phyloP scores from a whole-genome alignment of 37 sponge, comb jelly and placozoan species.

The Diacarnus erythraeanus region DNA sequence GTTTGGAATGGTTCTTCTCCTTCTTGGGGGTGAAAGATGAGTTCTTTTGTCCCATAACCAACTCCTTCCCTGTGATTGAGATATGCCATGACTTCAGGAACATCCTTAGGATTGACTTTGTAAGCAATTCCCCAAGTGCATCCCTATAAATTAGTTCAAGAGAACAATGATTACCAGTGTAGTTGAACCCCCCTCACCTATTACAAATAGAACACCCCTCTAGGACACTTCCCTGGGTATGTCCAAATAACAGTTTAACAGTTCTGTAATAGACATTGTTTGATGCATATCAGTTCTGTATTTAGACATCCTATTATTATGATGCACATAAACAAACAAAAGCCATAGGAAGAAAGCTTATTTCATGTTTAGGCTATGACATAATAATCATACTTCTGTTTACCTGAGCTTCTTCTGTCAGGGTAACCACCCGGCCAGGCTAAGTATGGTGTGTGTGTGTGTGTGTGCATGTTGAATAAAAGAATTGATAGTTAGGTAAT shows the following conservation, averaged over 20 bases:
- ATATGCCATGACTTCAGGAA: slow-evolving; percentile 61
- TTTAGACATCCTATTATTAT: no score
- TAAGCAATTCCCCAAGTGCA: slow-evolving; percentile 90
- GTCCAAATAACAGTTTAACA: no score
- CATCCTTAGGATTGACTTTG: slow-evolving; percentile 50
- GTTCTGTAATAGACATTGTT: no score
- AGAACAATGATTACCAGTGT: no score
- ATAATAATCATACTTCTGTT: slow-evolving; percentile 13
- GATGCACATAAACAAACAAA: no score
- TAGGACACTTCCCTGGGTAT: no score
- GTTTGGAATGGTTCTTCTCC: slow-evolving; percentile 41
- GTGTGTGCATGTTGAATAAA: slow-evolving; percentile 7
- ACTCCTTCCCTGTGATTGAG: slow-evolving; percentile 79
- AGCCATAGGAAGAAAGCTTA: no score
- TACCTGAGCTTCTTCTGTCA: slow-evolving; percentile 63
- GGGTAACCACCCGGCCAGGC: slow-evolving; percentile 95
- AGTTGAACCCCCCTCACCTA: no score
- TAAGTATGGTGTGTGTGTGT: slow-evolving; percentile 35
- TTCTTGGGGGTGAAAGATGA: slow-evolving; percentile 62
- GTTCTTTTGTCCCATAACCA: slow-evolving; percentile 72
- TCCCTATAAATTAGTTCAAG: no score
- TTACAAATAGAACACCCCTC: no score
- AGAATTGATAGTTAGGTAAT: not conserved
- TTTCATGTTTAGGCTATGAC: no score
- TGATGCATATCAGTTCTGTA: no score